Evolutionary conservation across 2,113 vertebrate species (phyloP).

Genomic region (Gnathonemus echidnorhynchus): DNA sequence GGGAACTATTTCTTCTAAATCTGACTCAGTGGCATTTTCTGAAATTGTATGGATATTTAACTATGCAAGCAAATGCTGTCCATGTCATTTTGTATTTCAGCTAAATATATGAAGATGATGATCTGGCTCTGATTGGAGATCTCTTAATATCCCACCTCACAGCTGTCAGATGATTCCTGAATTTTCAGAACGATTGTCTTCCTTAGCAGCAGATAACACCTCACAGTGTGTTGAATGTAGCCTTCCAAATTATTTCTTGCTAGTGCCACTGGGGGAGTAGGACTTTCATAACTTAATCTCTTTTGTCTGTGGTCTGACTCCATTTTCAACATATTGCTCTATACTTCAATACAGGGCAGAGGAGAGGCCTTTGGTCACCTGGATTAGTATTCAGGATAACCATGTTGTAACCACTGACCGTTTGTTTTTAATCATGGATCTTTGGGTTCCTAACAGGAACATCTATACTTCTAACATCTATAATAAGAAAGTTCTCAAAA

Average conservation of each 20-base stretch:
- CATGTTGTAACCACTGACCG: not conserved
- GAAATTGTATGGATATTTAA: not conserved
- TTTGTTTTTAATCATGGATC: not conserved
- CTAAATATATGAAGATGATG: not conserved
- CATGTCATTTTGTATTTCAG: not conserved
- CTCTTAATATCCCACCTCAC: not conserved
- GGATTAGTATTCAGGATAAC: not conserved
- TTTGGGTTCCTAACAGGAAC: not conserved
- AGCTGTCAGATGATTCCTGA: not conserved
- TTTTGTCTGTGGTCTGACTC: not conserved
- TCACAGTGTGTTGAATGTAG: not conserved
- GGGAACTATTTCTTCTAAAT: not conserved
- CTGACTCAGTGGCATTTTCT: not conserved
- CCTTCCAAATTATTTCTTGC: not conserved
- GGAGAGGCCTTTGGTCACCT: not conserved
- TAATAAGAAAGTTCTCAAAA: not conserved
- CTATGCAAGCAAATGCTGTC: not conserved
- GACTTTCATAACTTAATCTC: not conserved
- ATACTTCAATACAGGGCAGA: not conserved
- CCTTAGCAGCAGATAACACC: not conserved
- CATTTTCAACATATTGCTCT: not conserved
- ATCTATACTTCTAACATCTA: not conserved
- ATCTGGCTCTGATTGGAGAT: not conserved
- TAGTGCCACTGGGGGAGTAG: not conserved
- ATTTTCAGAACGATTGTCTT: not conserved